A percentile compares a stretch with the other conserved stretches of the same genome.
These are phyloP conservation scores for Pipa parva DNA, from an alignment of 2,113 vertebrate genomes.

Conservation along the genomic window DNA sequence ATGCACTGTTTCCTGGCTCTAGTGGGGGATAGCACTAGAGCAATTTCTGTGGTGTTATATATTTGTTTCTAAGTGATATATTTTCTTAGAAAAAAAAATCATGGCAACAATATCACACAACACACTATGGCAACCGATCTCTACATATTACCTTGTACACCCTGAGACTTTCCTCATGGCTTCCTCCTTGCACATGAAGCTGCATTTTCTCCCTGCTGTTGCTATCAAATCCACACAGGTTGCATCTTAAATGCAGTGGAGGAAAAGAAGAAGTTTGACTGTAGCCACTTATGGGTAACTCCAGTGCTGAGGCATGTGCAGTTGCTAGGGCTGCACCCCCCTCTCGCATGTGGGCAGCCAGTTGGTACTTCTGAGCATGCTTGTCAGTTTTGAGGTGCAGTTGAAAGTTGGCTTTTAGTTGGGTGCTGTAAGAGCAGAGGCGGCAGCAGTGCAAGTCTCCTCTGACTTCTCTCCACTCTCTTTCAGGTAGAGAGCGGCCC, in stretches of 20 bases:
- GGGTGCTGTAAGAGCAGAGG: conserved; percentile 63
- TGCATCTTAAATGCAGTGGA: conserved; percentile 59
- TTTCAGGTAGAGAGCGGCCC: conserved; percentile 56
- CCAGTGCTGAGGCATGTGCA: conserved; percentile 33
- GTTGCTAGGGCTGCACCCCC: conserved; percentile 45
- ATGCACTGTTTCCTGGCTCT: no score
- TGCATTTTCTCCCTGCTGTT: conserved; percentile 64
- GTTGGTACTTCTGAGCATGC: conserved; percentile 61
- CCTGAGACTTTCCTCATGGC: conserved; percentile 58
- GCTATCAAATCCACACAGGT: conserved; percentile 62
- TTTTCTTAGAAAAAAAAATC: no score
- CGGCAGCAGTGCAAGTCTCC: conserved; percentile 60
- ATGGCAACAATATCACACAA: no score
- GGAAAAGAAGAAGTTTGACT: conserved; percentile 50
- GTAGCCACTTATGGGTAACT: conserved; percentile 48
- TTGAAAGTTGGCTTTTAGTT: conserved; percentile 65
- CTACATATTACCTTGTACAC: conserved; percentile 55
- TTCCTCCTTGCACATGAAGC: conserved; percentile 51
- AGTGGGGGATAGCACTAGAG: no score
- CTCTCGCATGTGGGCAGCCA: conserved; percentile 60
- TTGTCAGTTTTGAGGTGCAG: conserved; percentile 65
- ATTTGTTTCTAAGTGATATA: no score
- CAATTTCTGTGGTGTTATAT: no score
- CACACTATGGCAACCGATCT: no score
- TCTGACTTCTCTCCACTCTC: conserved; percentile 58